Base-by-base conservation (phyloP, 2,113 vertebrate genomes). In the Gopherus evgoodei region DNA sequence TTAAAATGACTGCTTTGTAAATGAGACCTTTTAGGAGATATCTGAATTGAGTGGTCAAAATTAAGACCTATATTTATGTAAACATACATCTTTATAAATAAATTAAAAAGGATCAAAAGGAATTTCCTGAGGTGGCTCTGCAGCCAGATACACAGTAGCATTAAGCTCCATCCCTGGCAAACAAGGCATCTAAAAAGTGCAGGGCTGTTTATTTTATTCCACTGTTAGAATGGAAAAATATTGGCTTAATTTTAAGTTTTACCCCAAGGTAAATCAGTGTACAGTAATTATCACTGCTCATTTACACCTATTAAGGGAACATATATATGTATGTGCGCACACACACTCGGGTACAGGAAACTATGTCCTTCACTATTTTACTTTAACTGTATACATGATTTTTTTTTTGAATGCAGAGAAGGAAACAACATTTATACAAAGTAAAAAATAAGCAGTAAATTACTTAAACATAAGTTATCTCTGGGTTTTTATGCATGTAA, bases 51-150 rank as follows among this genome's bases (percentile, higher is more conserved):
- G 94, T 90, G 97, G 95, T 98, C 97, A 97, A 96, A 97, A 97
- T 96, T 96, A 94, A 97, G 96, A 97, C 97, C 97, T 94, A 96
- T 19, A 91, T 83, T 95, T 93, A 96, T 96, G 98, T 98, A 98
- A 98, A 98, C 98, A 98, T 97, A 94, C 42, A 88, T 97, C 96
- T 90, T 95, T 97, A 98, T 98, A 97, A 98, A 98, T 98, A 98
- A 98, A 97, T 98, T 97, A 94, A 91, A 94, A 27, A 90, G 93
- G 35, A 76, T 81, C 38, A 86, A 93, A 44, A 93, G 93, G 87
- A 95, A 93, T 90, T 98, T 98, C 98, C 98, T 98, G 98, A 98
- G 98, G 94, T 84, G 97, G 96, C 98, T 96, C 95, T 94, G 94
- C 79, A 93, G 97, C 98, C 98, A 97, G 94, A 96, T 93, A 97